These are phyloP conservation scores for Aricia agestis DNA, from an alignment of 1,140 invertebrate genomes.

Conservation along the genomic window DNA sequence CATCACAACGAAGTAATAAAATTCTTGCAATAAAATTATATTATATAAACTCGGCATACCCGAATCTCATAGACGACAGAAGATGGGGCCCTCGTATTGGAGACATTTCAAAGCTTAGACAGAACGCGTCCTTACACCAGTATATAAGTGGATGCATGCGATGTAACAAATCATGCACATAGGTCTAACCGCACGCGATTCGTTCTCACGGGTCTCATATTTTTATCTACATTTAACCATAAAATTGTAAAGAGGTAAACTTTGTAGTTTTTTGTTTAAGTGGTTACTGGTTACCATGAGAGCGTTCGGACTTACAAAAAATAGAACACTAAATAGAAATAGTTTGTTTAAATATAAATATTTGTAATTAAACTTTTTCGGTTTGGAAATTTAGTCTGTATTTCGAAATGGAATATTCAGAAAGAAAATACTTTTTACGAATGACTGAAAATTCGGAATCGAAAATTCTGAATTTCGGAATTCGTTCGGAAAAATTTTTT, in stretches of 20 bases:
- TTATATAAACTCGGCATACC: too few relatives aligned
- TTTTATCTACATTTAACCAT: background rate
- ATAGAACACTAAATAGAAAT: background rate
- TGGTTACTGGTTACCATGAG: background rate
- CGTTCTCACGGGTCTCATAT: background rate
- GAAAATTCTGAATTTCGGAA: too few relatives aligned
- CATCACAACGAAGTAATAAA: too few relatives aligned
- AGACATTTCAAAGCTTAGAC: background rate
- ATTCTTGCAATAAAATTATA: too few relatives aligned
- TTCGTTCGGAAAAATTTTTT: too few relatives aligned
- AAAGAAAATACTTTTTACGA: too few relatives aligned
- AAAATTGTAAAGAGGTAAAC: background rate
- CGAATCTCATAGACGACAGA: too few relatives aligned
- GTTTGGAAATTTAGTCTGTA: too few relatives aligned
- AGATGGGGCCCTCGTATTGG: background rate
- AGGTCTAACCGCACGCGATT: background rate
- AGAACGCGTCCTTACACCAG: background rate
- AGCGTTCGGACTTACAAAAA: background rate
- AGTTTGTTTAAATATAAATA: too few relatives aligned
- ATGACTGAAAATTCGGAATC: too few relatives aligned
- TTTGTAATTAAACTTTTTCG: too few relatives aligned
- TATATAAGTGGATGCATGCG: background rate
- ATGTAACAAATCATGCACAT: constrained; percentile 1
- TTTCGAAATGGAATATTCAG: too few relatives aligned
- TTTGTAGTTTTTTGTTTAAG: constrained; percentile 3